phyloP scores from a whole-genome alignment of 2,113 vertebrate genomes.

The Alethe diademata region DNA sequence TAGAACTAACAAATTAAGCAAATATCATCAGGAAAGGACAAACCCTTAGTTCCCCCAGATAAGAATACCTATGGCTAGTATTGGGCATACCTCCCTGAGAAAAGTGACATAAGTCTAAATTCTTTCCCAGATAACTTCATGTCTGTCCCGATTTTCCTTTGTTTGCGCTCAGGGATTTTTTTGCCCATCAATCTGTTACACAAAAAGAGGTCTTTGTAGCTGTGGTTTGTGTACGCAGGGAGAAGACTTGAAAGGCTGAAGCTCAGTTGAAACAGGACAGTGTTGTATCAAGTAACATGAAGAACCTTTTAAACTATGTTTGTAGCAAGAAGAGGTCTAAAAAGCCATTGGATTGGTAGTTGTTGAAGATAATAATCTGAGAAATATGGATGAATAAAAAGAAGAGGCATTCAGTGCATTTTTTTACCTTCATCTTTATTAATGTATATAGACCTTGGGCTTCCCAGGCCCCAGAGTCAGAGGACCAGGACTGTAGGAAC shows the following conservation, averaged over 20 bases:
- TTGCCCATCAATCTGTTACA: background rate
- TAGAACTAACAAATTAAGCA: background rate
- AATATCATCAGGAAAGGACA: background rate
- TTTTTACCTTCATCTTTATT: background rate
- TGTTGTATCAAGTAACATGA: background rate
- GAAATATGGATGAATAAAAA: background rate
- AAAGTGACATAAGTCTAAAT: background rate
- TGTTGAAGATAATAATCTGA: background rate
- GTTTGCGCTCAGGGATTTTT: background rate
- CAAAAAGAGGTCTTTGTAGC: background rate
- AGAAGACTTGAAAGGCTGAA: background rate
- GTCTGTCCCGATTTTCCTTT: background rate
- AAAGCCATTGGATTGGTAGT: background rate
- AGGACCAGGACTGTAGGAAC: background rate
- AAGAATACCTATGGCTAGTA: background rate
- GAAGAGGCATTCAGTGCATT: background rate
- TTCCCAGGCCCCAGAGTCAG: background rate
- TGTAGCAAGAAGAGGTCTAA: background rate
- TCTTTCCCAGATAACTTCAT: background rate
- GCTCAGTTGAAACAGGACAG: background rate
- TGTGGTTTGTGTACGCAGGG: background rate
- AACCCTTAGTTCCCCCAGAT: background rate
- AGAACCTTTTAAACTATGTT: background rate
- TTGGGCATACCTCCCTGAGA: background rate
- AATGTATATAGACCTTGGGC: background rate